phyloP scores from a whole-genome alignment of 2,113 vertebrate genomes.

The Callaeas wilsoni region DNA sequence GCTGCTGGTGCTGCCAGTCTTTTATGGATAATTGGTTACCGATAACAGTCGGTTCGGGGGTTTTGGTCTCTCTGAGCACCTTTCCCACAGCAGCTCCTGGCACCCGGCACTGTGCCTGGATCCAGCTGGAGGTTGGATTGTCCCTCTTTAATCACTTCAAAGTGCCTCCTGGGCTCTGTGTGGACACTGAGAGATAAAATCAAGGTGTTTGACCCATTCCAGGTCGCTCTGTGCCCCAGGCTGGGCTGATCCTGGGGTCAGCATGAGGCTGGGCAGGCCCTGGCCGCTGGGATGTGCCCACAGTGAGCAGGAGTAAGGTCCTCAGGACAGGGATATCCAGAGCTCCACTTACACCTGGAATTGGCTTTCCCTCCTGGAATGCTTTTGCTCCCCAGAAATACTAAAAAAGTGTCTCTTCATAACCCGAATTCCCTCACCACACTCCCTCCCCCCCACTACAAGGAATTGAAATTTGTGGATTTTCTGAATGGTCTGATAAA shows the following conservation, averaged over 20 bases:
- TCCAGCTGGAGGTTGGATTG: accelerated
- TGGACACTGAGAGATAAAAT: background rate
- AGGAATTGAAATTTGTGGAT: background rate
- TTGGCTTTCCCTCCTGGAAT: background rate
- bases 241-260: background rate
- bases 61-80: accelerated
- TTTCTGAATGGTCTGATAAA: background rate
- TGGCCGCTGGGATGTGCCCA: accelerated
- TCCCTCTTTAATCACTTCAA: background rate
- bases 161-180: accelerated
- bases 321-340: background rate
- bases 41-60: accelerated
- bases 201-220: accelerated
- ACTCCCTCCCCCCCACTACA: too few species aligned
- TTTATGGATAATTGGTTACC: accelerated
- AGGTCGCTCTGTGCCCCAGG: background rate
- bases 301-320: accelerated
- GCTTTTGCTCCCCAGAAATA: background rate
- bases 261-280: background rate
- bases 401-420: background rate
- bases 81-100: accelerated
- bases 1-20: background rate
- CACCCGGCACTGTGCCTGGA: accelerated
- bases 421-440: background rate
- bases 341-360: background rate